Base-by-base conservation (phyloP, 2,888 invertebrate species). In the Athalia cordata region DNA sequence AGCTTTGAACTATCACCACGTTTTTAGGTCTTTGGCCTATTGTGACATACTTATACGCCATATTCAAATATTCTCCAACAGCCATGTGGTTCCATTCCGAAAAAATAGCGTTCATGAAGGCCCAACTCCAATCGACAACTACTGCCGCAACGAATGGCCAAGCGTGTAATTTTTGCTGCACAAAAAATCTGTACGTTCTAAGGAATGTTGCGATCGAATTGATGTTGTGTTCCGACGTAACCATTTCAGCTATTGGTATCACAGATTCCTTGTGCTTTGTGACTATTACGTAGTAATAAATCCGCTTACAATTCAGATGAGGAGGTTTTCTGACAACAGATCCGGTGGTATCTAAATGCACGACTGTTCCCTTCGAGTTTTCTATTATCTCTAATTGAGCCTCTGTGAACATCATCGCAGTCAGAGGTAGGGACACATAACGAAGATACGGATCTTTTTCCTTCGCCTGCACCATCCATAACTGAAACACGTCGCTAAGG, bases 341-440 rank as follows among this genome's bases (percentile, higher is more conserved):
- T 9, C 81, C 78, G 0, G 82, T 79, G 3, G 83, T 78, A 78
- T 82, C 81, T 11, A 82, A 49, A 74, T 80, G 82, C 45, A 78
- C 5, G 49, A 75, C 29, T 7, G 7, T 61, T 15, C 13, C 29
- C 8, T 47, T 47, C 3, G 5, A 9, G 9, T 11, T 9, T 9
- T 65, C 65, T 45, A 65, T 47, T 4, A 66, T 29, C 4, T 45
- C 49, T 3, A 77, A 29, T 13, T 79, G 68, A 49, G 52, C 68
- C n/a, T 47, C 78, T 5, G 76, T 78, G 59, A 68, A 79, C 78
- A 79, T 77, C 6, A 68, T 68, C 8, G 68, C 75, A 15, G 61
- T 50, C 52, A 77, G 62, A 0, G 77, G 77, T 67, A 78, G 52
- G 47, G 74, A 57, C n/a, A 80, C 70, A 29, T 64, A 55, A 65